phyloP scores from a whole-genome alignment of 2,113 vertebrate genomes.

The Chunga burmeisteri region DNA sequence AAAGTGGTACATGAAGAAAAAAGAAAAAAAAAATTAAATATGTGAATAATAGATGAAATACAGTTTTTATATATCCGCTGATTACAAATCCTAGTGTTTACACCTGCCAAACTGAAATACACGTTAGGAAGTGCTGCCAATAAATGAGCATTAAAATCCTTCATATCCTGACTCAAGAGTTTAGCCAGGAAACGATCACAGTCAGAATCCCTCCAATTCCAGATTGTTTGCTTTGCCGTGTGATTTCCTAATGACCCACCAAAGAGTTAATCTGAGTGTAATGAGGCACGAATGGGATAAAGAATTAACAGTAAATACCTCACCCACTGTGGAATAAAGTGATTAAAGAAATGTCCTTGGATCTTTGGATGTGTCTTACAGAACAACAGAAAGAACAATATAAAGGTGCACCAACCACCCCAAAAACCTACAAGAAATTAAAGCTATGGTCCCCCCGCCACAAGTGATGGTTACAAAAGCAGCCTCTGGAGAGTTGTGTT shows the following conservation, averaged over 20 bases:
- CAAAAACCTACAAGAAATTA: not conserved
- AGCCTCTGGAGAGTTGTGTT: not conserved
- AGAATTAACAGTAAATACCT: not conserved
- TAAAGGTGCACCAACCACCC: not conserved
- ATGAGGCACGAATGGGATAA: not conserved
- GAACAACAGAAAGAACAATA: not conserved
- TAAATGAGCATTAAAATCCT: not conserved
- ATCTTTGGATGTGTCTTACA: not conserved
- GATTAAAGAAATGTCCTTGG: not conserved
- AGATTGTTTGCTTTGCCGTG: not conserved
- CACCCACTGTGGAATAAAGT: not conserved
- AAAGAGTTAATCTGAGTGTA: not conserved
- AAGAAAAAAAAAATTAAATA: not conserved
- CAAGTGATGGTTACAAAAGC: not conserved
- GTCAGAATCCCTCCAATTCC: not conserved
- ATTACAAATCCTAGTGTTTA: not conserved
- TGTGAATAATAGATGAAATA: not conserved
- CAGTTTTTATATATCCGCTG: not conserved
- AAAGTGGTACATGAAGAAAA: accelerated
- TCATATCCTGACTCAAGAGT: not conserved
- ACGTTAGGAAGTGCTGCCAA: not conserved
- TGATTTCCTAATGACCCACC: not conserved
- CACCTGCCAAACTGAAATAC: not conserved
- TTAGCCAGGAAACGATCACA: not conserved
- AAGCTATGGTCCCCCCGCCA: not conserved